These are phyloP conservation scores for Morus bassanus DNA, from an alignment of 2,797 vertebrate species.

Conservation along the genomic window DNA sequence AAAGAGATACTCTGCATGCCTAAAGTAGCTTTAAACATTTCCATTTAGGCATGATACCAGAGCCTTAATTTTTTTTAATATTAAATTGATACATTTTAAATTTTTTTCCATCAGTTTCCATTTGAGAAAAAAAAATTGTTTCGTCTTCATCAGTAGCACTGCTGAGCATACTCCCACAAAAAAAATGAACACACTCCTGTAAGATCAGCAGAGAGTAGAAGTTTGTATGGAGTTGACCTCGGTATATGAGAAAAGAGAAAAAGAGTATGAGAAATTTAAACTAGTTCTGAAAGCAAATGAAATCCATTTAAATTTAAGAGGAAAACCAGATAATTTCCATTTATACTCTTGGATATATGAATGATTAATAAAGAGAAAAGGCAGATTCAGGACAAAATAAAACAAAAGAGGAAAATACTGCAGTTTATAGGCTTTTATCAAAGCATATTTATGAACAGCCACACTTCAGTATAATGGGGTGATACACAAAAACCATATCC, in stretches of 20 bases:
- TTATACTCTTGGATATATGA: neutral
- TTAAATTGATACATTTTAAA: neutral
- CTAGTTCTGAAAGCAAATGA: neutral
- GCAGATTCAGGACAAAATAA: neutral
- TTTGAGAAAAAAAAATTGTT: neutral
- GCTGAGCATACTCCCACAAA: neutral
- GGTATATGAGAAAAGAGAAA: neutral
- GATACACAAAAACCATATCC: neutral
- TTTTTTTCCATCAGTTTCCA: neutral
- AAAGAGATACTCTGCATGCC: neutral
- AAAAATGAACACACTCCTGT: neutral
- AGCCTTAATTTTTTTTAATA: neutral
- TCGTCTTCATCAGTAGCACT: neutral
- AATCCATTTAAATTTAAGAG: neutral
- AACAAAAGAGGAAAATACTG: neutral
- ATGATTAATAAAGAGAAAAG: neutral
- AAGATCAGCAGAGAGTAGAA: neutral
- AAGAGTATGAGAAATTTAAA: neutral
- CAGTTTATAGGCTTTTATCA: neutral
- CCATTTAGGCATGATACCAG: neutral
- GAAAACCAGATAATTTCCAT: neutral
- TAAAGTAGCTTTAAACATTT: neutral
- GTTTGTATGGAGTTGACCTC: neutral
- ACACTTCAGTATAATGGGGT: fast-evolving
- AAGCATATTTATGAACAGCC: neutral